Percentiles rank a stretch among this genome's conserved stretches.
phyloP scores from a whole-genome alignment of 2,797 vertebrate genomes.

The Pangasius mekongensis region DNA sequence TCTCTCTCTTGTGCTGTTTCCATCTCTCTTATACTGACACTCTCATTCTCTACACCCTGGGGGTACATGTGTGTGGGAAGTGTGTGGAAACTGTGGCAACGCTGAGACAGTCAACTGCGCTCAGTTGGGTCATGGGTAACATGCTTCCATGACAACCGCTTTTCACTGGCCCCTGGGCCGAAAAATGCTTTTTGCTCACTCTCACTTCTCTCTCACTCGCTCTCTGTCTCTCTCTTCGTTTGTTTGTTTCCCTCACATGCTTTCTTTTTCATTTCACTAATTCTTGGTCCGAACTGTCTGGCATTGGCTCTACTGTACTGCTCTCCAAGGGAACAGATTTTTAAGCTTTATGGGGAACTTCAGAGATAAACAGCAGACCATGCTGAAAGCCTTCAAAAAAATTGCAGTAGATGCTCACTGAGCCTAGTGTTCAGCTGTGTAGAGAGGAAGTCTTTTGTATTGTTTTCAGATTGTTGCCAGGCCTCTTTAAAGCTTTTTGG shows the following conservation, averaged over 20 bases:
- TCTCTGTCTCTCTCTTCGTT: conserved; percentile 24
- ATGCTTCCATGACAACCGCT: conserved; percentile 89
- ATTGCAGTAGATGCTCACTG: conserved; percentile 14
- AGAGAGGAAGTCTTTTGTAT: conserved; percentile 43
- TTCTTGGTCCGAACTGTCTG: conserved; percentile 37
- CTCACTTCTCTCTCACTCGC: conserved; percentile 28
- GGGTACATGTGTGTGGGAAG: conserved; percentile 74
- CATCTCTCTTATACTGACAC: conserved; percentile 16
- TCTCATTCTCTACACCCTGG: conserved; percentile 12
- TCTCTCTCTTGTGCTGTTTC: conserved; percentile 12
- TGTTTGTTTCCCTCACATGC: conserved; percentile 43
- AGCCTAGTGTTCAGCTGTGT: conserved; percentile 26
- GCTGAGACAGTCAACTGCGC: conserved; percentile 75
- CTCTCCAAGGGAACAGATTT: conserved; percentile 33
- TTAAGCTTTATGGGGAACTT: conserved; percentile 41
- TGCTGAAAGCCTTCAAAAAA: conserved; percentile 32
- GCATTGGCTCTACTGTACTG: conserved; percentile 40
- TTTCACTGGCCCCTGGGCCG: conserved; percentile 83
- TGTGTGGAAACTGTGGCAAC: conserved; percentile 65
- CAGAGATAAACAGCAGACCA: conserved; percentile 39
- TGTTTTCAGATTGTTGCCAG: conserved; percentile 8
- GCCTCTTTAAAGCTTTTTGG: conserved; percentile 7
- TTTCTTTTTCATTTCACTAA: conserved; percentile 42
- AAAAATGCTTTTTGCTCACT: conserved; percentile 70
- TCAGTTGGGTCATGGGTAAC: conserved; percentile 91